Base-by-base conservation (phyloP, 2,888 invertebrate genomes). In the Caenorhabditis sinica region DNA sequence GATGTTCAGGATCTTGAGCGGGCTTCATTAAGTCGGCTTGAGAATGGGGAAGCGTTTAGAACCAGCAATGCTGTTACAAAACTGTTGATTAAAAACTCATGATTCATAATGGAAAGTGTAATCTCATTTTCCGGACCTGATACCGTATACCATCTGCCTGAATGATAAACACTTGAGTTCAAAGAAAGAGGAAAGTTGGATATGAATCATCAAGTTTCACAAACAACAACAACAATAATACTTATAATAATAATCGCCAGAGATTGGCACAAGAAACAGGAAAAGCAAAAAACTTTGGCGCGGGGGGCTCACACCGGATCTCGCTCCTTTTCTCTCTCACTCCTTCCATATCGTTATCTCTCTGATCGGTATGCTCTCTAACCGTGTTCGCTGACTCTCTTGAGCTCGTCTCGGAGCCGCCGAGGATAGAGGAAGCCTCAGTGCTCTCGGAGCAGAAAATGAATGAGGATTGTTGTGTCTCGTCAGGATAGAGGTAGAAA, bases 381-480 rank as follows among this genome's bases (percentile, higher is more conserved):
- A 43, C 56, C 65, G 79, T 72, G 77, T 71, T 76, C 75, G 65
- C 45, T 61, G 58, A 40, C 66, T 68, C 56, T 69, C 75, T 76
- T 68, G 75, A 76, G 75, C 71, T 36, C 58, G 20, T 28, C 25
- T 30, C 49, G 30, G 30, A 11, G 66, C 66, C 33, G 25, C 56
- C 56, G 11, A 25, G 25, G 71, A 71, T 28, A 36, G 36, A 25
- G 56, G 56, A 56, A 56, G 13, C 43, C 56, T 53, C 49, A n/a
- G 9, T 45, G 33, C 68, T 69, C 45, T 69, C 51, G 51, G 68
- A 68, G 69, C 49, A 61, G 77, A 77, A 77, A 77, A 77, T 77
- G 71, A 79, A 68, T 63, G 71, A 72, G 63, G 56, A 71, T 61
- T 71, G 71, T 79, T 77, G 65, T 79, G 71, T 79, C 79, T 79